Evolutionary conservation across 2,797 vertebrate genomes (phyloP).

Genomic region (Artibeus lituratus): DNA sequence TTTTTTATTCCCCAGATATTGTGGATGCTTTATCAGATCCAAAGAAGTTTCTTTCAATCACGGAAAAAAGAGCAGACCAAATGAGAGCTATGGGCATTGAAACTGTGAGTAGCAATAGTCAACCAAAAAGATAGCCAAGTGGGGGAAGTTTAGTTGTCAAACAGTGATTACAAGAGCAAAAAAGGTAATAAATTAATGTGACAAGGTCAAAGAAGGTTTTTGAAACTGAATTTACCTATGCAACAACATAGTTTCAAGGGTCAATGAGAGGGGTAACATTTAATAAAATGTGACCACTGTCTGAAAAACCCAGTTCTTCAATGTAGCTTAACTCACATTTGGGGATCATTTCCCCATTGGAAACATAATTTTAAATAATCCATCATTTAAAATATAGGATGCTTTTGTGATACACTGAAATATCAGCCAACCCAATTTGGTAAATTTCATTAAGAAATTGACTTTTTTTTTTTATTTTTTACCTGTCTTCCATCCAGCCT

Average conservation of each 20-base stretch:
- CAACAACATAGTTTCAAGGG: background rate
- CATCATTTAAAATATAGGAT: background rate
- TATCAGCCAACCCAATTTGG: background rate
- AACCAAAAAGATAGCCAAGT: background rate
- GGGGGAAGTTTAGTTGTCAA: background rate
- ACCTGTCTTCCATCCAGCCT: background rate
- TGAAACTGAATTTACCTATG: background rate
- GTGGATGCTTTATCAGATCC: slow-evolving; percentile 98
- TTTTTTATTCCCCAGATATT: slow-evolving; percentile 85
- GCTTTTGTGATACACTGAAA: background rate
- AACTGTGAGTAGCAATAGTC: slow-evolving; percentile 86
- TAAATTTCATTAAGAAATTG: background rate
- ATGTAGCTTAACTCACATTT: background rate
- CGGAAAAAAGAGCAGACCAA: slow-evolving; percentile 99
- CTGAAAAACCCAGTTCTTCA: background rate
- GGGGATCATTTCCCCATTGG: background rate
- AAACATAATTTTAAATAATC: background rate
- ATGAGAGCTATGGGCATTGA: slow-evolving; percentile 99
- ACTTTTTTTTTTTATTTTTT: background rate
- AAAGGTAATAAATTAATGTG: background rate
- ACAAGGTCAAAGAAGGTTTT: background rate
- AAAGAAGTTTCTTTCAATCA: slow-evolving; percentile 99
- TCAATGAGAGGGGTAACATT: background rate
- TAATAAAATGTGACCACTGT: background rate
- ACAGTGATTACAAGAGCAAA: background rate